Percentiles rank a stretch among this genome's conserved stretches.
Conservation (phyloP, 2,888 invertebrate genomes). For the Drosophila rellima region DNA sequence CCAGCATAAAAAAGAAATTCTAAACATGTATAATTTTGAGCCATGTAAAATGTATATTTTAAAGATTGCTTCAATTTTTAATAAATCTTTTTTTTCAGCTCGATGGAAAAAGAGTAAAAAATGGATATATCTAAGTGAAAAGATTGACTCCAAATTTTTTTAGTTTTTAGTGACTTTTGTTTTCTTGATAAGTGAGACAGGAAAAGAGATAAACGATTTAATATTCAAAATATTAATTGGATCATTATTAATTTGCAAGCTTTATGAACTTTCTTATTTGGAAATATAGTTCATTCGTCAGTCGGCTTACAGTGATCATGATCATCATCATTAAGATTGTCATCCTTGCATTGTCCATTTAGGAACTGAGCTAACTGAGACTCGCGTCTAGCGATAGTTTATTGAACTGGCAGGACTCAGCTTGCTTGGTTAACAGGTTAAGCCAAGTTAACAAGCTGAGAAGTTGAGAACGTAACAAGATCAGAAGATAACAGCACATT, state of each 20-base stretch:
- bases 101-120: too few relatives aligned
- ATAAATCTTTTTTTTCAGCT: too few relatives aligned
- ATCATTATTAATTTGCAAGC: too few relatives aligned
- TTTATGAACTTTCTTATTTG: neutral
- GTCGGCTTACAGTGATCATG: slow-evolving; percentile 14
- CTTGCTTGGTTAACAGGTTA: slow-evolving; percentile 20
- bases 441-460: slow-evolving; percentile 27
- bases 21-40: too few relatives aligned
- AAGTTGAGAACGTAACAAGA: slow-evolving; percentile 19
- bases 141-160: too few relatives aligned
- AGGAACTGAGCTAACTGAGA: slow-evolving; percentile 22
- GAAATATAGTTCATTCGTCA: slow-evolving; percentile 9
- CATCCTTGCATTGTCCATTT: slow-evolving; percentile 58
- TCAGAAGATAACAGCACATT: slow-evolving; percentile 47
- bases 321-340: slow-evolving; percentile 17
- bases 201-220: too few relatives aligned
- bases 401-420: slow-evolving; percentile 44
- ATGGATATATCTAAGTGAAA: too few relatives aligned
- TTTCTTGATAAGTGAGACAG: too few relatives aligned
- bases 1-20: too few relatives aligned
- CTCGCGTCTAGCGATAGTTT: slow-evolving; percentile 34
- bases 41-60: too few relatives aligned
- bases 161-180: too few relatives aligned
- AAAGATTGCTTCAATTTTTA: too few relatives aligned
- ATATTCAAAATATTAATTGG: neutral